A percentile compares a stretch with the other conserved stretches of the same genome.
Conservation (phyloP, 2,888 invertebrate species). For the Thecocarcelia acutangulata region DNA sequence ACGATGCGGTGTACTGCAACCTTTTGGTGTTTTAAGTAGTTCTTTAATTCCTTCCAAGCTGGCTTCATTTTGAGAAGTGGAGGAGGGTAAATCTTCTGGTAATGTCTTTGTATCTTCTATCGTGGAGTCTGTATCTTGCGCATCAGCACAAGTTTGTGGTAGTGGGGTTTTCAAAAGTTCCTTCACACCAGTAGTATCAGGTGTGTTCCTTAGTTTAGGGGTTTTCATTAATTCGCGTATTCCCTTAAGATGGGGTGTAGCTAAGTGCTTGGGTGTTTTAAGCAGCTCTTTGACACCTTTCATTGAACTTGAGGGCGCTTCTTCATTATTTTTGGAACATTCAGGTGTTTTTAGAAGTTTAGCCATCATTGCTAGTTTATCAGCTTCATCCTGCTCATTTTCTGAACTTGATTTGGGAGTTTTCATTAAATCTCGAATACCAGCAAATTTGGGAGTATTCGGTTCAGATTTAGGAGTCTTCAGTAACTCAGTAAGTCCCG, state of each 20-base stretch:
- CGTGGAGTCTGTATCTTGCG: constrained; percentile 45
- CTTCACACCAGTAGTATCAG: constrained; percentile 31
- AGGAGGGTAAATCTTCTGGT: constrained; percentile 5
- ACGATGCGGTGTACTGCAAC: constrained; percentile 71
- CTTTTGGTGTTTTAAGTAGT: constrained; percentile 74
- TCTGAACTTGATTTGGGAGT: constrained; percentile 70
- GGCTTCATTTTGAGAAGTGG: constrained; percentile 3
- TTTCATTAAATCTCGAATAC: constrained; percentile 65
- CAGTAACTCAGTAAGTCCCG: constrained; percentile 66
- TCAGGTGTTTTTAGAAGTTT: constrained; percentile 75
- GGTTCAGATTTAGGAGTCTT: constrained; percentile 65
- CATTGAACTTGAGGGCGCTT: constrained; percentile 30
- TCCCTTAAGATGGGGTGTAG: constrained; percentile 72
- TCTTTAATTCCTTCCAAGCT: constrained; percentile 72
- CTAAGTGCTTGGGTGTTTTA: constrained; percentile 73
- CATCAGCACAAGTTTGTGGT: not conserved
- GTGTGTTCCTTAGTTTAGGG: constrained; percentile 46
- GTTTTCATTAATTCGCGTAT: constrained; percentile 73
- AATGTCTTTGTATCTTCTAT: not conserved
- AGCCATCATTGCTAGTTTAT: constrained; percentile 70
- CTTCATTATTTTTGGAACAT: not conserved
- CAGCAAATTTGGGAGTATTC: constrained; percentile 62
- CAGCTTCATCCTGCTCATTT: constrained; percentile 42
- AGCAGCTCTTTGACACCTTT: constrained; percentile 74
- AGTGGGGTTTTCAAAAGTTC: constrained; percentile 19